Conservation (phyloP, 1,140 invertebrate genomes). For the Anadara kagoshimensis region DNA sequence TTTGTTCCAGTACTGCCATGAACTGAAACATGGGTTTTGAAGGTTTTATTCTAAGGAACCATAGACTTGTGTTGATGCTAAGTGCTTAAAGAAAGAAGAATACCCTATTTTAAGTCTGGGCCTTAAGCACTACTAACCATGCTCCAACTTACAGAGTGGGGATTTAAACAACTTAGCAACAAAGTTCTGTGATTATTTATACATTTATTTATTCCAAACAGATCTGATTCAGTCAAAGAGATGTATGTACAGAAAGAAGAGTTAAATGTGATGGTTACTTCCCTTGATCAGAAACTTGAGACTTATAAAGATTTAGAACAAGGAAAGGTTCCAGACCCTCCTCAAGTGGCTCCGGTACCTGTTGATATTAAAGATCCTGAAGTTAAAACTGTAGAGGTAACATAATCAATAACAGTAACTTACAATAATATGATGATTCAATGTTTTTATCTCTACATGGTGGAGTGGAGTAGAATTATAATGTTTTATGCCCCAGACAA, state of each 20-base stretch:
- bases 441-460: background rate
- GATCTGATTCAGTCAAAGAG: slow-evolving; percentile 64
- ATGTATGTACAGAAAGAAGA: slow-evolving; percentile 61
- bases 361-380: slow-evolving; percentile 56
- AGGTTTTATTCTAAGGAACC: too few species aligned
- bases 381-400: slow-evolving; percentile 65
- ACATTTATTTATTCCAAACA: slow-evolving; percentile 18
- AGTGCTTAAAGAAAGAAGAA: too few species aligned
- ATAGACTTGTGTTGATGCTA: too few species aligned
- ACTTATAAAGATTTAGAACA: slow-evolving; percentile 59
- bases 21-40: too few species aligned
- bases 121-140: too few species aligned
- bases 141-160: too few species aligned
- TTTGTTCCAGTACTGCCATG: too few species aligned
- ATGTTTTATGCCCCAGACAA: too few species aligned
- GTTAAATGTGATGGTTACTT: slow-evolving; percentile 59
- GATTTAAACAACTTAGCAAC: too few species aligned
- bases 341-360: slow-evolving; percentile 47
- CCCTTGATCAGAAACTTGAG: slow-evolving; percentile 57
- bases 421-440: background rate
- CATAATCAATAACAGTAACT: background rate
- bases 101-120: too few species aligned
- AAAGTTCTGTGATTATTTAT: background rate
- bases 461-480: too few species aligned
- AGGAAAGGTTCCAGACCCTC: slow-evolving; percentile 58